Evolutionary conservation across 2,888 invertebrate species (phyloP).

Genomic region (Dynastes maya): DNA sequence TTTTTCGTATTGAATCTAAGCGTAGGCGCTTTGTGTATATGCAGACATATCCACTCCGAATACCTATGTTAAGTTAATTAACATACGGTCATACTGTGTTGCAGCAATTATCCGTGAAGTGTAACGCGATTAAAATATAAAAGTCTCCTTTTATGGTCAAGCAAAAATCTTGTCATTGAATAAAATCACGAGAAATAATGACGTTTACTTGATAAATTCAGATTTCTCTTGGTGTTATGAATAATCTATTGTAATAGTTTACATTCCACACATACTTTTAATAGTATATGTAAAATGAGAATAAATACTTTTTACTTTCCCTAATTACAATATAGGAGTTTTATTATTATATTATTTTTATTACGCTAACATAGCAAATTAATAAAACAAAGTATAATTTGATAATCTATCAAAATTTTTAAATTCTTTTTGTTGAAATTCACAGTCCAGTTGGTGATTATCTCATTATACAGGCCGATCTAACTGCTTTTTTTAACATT

Average conservation of each 20-base stretch:
- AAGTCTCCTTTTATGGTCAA: slow-evolving; percentile 45
- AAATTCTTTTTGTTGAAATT: not conserved
- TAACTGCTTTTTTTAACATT: slow-evolving; percentile 69
- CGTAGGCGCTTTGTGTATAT: slow-evolving; percentile 32
- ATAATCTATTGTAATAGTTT: not conserved
- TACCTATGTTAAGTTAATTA: slow-evolving; percentile 32
- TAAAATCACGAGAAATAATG: not conserved
- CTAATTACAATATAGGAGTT: no score
- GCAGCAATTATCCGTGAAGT: slow-evolving; percentile 26
- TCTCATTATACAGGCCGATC: slow-evolving; percentile 47
- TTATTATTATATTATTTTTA: no score
- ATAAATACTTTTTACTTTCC: no score
- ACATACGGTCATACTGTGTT: slow-evolving; percentile 15
- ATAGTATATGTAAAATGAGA: not conserved
- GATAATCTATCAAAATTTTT: not conserved
- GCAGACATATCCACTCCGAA: not conserved
- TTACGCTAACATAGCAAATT: slow-evolving; percentile 1
- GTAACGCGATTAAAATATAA: slow-evolving; percentile 34
- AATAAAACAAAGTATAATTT: slow-evolving; percentile 28
- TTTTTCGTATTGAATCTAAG: not conserved
- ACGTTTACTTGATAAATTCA: not conserved
- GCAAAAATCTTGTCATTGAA: slow-evolving; percentile 24
- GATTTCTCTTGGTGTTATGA: no score
- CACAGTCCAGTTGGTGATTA: slow-evolving; percentile 35
- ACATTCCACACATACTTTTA: not conserved